Evolutionary conservation across 1,140 invertebrate species (phyloP).

Genomic region (Carposina sasakii): DNA sequence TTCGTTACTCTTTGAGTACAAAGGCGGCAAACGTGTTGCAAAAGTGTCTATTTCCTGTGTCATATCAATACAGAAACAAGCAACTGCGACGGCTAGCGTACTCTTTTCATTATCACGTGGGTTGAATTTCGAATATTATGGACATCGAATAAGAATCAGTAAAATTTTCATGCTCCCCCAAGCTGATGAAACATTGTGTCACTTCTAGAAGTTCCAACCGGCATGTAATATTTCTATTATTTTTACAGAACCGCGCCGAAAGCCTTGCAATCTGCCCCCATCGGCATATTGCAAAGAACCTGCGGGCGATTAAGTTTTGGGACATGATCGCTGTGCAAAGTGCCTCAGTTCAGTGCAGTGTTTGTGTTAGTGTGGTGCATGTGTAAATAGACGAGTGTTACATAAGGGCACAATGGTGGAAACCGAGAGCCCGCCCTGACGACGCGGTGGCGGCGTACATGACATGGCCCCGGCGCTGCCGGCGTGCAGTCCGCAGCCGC

Average conservation of each 20-base stretch:
- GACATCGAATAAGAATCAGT: no score
- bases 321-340: slow-evolving; percentile 32
- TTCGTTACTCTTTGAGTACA: no score
- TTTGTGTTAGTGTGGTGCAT: slow-evolving; percentile 46
- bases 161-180: no score
- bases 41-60: slow-evolving; percentile 68
- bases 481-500: slow-evolving; percentile 35
- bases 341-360: slow-evolving; percentile 35
- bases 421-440: slow-evolving; percentile 54
- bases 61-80: slow-evolving; percentile 65
- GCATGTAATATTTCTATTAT: slow-evolving; percentile 46
- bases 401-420: slow-evolving; percentile 54
- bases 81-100: slow-evolving; percentile 55
- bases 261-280: slow-evolving; percentile 19
- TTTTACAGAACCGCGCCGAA: slow-evolving; percentile 60
- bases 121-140: slow-evolving; percentile 59
- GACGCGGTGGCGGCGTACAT: slow-evolving; percentile 51
- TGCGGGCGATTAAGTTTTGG: slow-evolving; percentile 41
- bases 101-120: slow-evolving; percentile 68
- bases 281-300: slow-evolving; percentile 36
- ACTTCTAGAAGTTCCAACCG: slow-evolving; percentile 38
- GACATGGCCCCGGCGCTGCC: slow-evolving; percentile 75
- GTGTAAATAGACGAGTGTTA: slow-evolving; percentile 46
- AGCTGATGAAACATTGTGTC: no score
- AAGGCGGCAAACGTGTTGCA: slow-evolving; percentile 49